Evolutionary conservation across 1,140 invertebrate genomes (phyloP).

Genomic region (Eriocheir sinensis): DNA sequence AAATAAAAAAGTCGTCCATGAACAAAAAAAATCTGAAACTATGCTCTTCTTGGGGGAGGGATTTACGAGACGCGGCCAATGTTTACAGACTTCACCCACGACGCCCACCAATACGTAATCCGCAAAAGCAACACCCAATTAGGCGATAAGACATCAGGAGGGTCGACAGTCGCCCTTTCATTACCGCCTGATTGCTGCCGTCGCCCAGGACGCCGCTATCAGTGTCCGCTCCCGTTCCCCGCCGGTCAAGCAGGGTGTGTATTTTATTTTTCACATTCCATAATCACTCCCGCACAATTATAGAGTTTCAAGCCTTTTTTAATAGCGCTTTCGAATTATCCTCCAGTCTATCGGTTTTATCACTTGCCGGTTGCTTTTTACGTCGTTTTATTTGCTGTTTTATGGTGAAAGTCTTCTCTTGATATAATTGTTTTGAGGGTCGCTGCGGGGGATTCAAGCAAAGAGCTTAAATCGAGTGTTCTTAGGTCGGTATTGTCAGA

Average conservation of each 20-base stretch:
- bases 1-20: not conserved
- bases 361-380: not conserved
- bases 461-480: too few species aligned
- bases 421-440: not conserved
- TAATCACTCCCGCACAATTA: not conserved
- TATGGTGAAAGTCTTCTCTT: not conserved
- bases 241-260: not conserved
- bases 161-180: constrained; percentile 11
- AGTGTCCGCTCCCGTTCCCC: not conserved
- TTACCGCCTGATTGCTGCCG: not conserved
- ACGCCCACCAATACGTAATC: constrained; percentile 3
- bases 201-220: not conserved
- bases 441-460: too few species aligned
- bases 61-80: not conserved
- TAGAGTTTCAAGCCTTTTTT: not conserved
- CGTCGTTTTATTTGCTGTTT: not conserved
- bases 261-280: not conserved
- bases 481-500: too few species aligned
- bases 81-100: not conserved
- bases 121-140: constrained; percentile 5
- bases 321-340: not conserved
- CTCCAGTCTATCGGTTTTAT: not conserved
- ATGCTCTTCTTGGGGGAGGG: not conserved
- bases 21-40: not conserved
- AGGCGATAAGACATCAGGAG: constrained; percentile 11